phyloP scores from a whole-genome alignment of 2,888 invertebrate genomes.

The Drosophila mettleri region DNA sequence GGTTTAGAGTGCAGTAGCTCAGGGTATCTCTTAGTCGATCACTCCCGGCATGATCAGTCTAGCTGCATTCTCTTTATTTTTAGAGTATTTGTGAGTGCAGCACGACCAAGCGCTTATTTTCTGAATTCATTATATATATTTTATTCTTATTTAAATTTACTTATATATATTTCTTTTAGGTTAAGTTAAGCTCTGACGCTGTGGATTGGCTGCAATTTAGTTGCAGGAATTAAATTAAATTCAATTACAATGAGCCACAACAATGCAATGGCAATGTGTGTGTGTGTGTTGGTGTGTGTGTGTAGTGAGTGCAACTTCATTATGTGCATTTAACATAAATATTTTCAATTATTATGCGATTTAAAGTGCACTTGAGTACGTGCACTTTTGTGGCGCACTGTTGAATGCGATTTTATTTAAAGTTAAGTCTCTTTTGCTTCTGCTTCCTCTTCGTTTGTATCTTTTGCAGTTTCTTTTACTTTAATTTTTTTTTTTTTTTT shows the following conservation, averaged over 20 bases:
- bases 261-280: not conserved
- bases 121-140: not conserved
- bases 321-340: conserved; percentile 77
- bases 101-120: not conserved
- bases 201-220: conserved; percentile 66
- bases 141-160: conserved; percentile 6
- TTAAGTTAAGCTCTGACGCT: conserved; percentile 41
- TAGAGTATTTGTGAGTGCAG: not conserved
- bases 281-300: conserved; percentile 7
- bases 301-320: conserved; percentile 73
- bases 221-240: conserved; percentile 72
- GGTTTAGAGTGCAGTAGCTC: not conserved
- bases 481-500: conserved; percentile 28
- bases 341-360: conserved; percentile 80
- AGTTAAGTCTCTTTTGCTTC: conserved; percentile 51
- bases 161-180: not conserved
- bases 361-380: conserved; percentile 70
- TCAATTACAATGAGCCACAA: conserved; percentile 76
- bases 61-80: not conserved
- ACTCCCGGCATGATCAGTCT: not conserved
- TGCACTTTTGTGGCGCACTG: conserved; percentile 62
- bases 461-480: conserved; percentile 62
- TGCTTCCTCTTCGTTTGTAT: conserved; percentile 53
- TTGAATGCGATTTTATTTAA: conserved; percentile 63
- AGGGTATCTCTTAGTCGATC: not conserved